These are phyloP conservation scores for Archilochus colubris DNA, from an alignment of 2,113 vertebrate species.

Conservation along the genomic window DNA sequence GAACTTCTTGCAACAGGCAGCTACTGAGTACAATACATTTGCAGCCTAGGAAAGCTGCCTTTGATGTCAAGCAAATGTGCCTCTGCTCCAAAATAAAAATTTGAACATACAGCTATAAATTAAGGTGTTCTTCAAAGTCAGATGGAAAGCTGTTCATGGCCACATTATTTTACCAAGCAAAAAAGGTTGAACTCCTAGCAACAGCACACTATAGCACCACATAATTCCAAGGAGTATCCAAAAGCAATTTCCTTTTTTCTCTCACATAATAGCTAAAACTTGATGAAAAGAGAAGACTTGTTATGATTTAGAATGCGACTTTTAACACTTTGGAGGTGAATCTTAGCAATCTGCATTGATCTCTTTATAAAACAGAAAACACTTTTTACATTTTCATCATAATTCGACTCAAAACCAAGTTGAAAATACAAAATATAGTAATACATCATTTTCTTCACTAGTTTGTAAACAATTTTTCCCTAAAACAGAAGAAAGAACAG, in stretches of 20 bases:
- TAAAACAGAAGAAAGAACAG: neutral
- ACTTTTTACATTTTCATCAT: neutral
- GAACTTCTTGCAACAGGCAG: neutral
- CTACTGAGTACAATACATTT: slow-evolving; percentile 36
- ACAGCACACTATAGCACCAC: neutral
- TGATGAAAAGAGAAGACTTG: slow-evolving; percentile 37
- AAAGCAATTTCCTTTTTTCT: slow-evolving; percentile 61
- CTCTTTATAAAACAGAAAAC: slow-evolving; percentile 18
- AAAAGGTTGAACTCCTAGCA: slow-evolving; percentile 36
- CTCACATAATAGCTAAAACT: slow-evolving; percentile 21
- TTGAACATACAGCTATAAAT: slow-evolving; percentile 47
- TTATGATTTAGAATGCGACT: slow-evolving; percentile 52
- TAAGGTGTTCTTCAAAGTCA: slow-evolving; percentile 23
- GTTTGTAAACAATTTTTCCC: neutral
- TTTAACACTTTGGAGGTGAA: slow-evolving; percentile 38
- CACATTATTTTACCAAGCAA: neutral
- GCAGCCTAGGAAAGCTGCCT: neutral
- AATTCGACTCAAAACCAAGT: neutral
- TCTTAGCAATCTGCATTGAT: slow-evolving; percentile 44
- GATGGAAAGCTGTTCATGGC: neutral
- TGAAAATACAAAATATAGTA: neutral
- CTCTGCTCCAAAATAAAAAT: slow-evolving; percentile 35
- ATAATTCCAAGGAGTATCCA: slow-evolving; percentile 52
- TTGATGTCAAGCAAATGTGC: slow-evolving; percentile 28
- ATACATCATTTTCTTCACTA: neutral